Evolutionary conservation across 30 jellyfish, hydroid and myxozoan genomes (phyloP), one percentile per base, ranked within the genome.

Genomic region (Nemopilema nomurai): DNA sequence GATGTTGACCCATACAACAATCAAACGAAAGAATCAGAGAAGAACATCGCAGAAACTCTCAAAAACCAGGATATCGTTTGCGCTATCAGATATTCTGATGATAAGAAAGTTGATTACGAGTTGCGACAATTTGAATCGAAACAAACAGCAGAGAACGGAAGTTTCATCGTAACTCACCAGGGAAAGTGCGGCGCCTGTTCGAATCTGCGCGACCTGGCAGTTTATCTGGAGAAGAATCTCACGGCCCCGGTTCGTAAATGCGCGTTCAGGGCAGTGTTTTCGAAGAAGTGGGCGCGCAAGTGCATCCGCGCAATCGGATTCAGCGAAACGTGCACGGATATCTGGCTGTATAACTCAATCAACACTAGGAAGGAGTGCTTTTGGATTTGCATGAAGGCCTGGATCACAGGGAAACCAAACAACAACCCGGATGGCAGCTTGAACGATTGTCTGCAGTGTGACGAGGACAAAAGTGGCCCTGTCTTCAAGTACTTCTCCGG

Each of bases 161-260:
- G 89, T 20, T 86, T 75, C 68, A 76, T 75, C 79, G 95, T 86
- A 18, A 86, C 95, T 21, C 95, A 86, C 72, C 95, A 86, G 30
- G 95, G 95, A 8, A 69, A 64, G 28, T 86, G 95, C 65, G 95
- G 95, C 51, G 95, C 95, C 0, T 86, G 95, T 80, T 86, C 95
- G 62, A 77, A 67, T 52, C 28, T 86, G 1, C 41, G 51, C 30
- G 95, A 86, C 49, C 51, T 86, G 70, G 89, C 95, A 18, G 95
- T 86, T 6, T 86, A 86, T 28, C 71, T 86, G 52, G 84, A 76
- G 65, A 49, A 63, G 84, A 86, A 86, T 53, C 62, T 86, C 79
- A 86, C 95, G 19, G 89, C 69, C 22, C 95, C 95, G 41, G 85
- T 86, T n/a, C 50, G 95, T 18, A 77, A 76, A 31, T 86, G 95